Base-by-base conservation (phyloP, 2,113 vertebrate species). In the Chlorodrepanis virens region DNA sequence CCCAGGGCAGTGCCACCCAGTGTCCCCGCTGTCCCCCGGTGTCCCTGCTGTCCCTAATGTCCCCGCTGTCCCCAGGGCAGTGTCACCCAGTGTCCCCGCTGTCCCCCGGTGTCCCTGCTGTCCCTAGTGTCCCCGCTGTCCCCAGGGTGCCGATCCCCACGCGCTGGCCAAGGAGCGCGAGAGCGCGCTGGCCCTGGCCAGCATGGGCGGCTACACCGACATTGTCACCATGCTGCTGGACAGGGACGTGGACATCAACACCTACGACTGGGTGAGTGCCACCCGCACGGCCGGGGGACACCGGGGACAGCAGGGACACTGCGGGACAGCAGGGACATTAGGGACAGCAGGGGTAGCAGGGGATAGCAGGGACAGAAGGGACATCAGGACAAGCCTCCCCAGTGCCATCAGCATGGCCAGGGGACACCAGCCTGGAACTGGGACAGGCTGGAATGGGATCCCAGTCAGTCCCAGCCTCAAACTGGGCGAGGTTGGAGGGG, bases 201-300 rank as follows among this genome's bases (percentile, higher is more conserved):
- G 99, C 97, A 99, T 98, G 21, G 99, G 99, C 2, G 99, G 99
- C 59, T 99, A 99, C 82, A 99, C 98, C 0, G 99, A 99, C 96
- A 99, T 99, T 0, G 98, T 99, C 23, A 91, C 95, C 89, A 28
- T 98, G 85, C 97, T 99, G 60, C 98, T 99, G 12, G 98, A 98
- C 83, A 98, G 98, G 6, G 98, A 98, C 0, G 98, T 99, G 75
- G 99, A 99, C 94, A 98, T 99, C 81, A 98, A 99, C 96, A 99
- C 98, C 71, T 99, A 99, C 3, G 99, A 99, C 94, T 99, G 99
- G 99, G 99, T 99, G 98, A 98, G 56, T 16, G 56, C 56, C 56
- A 35, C n/a, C 56, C 8, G 18, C 53, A 5, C 2, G 9, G 33
- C 56, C 3, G 10, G 60, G 64, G 64, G 54, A 56, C 54, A 27